These are phyloP conservation scores for Ommatoiulus sabulosus DNA, from an alignment of 2,888 invertebrate species.

Conservation along the genomic window DNA sequence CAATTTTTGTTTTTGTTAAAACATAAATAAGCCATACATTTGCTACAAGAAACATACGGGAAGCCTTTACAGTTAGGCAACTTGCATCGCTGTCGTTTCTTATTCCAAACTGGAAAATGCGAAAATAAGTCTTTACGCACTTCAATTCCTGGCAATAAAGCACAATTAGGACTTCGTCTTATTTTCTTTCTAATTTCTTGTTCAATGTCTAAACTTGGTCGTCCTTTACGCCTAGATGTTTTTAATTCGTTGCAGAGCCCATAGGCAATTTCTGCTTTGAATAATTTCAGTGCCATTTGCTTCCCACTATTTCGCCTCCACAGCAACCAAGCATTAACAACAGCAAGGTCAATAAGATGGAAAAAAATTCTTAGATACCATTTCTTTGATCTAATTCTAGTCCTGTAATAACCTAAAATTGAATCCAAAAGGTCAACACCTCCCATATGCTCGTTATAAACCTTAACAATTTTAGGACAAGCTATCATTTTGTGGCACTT, in stretches of 20 bases:
- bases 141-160: not conserved
- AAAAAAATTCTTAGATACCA: conserved; percentile 55
- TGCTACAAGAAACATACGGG: conserved; percentile 31
- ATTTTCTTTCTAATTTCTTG: not conserved
- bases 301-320: conserved; percentile 2
- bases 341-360: conserved; percentile 26
- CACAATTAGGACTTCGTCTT: conserved; percentile 9
- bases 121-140: not conserved
- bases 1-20: conserved; percentile 50
- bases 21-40: conserved; percentile 24
- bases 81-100: conserved; percentile 41
- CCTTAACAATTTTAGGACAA: conserved; percentile 4
- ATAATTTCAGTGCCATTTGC: conserved; percentile 13
- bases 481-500: conserved; percentile 28
- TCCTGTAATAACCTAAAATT: conserved; percentile 51
- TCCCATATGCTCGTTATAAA: conserved; percentile 55
- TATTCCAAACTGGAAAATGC: conserved; percentile 24
- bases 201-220: not conserved
- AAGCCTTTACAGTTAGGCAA: not conserved
- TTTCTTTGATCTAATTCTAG: conserved; percentile 46
- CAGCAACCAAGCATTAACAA: conserved; percentile 48
- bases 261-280: conserved; percentile 50
- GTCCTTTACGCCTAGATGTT: too few relatives aligned
- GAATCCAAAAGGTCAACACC: conserved; percentile 53
- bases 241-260: not conserved